Conservation (phyloP, 2,888 invertebrate genomes). For the Eumacrocentrus americanus region DNA sequence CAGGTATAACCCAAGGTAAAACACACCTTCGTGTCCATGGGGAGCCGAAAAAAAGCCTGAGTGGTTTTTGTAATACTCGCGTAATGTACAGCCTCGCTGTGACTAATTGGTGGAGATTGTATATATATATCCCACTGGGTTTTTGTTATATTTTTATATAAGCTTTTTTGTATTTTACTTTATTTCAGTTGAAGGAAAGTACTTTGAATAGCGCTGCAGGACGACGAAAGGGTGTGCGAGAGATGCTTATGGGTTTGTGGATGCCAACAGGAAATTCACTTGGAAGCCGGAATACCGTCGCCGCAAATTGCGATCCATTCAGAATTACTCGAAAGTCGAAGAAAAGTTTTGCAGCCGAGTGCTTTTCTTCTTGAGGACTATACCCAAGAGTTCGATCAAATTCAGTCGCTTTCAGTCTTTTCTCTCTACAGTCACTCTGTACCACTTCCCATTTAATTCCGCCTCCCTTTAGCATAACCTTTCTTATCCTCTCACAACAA, state of each 20-base stretch:
- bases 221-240: not conserved
- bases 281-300: conserved; percentile 43
- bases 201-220: conserved; percentile 7
- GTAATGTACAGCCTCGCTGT: conserved; percentile 5
- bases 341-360: conserved; percentile 45
- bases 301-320: conserved; percentile 57
- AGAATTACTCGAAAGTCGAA: conserved; percentile 54
- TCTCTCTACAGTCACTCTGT: conserved; percentile 25
- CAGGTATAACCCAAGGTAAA: conserved; percentile 6
- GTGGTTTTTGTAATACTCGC: conserved; percentile 18
- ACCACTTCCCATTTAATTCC: conserved; percentile 22
- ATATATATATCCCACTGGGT: no score
- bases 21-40: not conserved
- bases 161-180: not conserved
- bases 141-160: conserved; percentile 3
- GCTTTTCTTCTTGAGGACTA: conserved; percentile 41
- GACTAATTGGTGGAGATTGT: conserved; percentile 5
- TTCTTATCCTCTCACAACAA: conserved; percentile 5
- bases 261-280: conserved; percentile 37
- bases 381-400: conserved; percentile 49
- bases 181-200: not conserved
- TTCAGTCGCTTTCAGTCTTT: conserved; percentile 47
- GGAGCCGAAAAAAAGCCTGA: not conserved
- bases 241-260: conserved; percentile 13
- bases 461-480: no score